Percentiles rank a stretch among this genome's conserved stretches.
These are phyloP conservation scores for Lithophane socia DNA, from an alignment of 2,888 invertebrate genomes.

Conservation along the genomic window DNA sequence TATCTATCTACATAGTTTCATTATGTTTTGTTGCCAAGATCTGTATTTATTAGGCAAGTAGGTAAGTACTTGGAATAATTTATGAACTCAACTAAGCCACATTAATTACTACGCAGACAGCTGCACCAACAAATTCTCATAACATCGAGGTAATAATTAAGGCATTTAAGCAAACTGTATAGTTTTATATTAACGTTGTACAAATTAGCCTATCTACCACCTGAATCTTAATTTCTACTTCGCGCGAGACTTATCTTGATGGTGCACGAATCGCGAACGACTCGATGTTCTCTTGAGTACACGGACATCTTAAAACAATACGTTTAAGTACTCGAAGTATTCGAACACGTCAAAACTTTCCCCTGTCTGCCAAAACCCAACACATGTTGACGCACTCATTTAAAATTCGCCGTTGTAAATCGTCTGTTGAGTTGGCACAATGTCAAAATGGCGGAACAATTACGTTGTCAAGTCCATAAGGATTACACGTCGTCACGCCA, in stretches of 20 bases:
- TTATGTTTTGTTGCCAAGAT: constrained; percentile 3
- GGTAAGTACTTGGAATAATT: constrained; percentile 6
- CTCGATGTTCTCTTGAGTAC: constrained; percentile 45
- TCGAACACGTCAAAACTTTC: constrained; percentile 61
- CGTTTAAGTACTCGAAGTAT: constrained; percentile 44
- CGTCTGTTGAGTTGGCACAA: constrained; percentile 75
- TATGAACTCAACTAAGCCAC: constrained; percentile 10
- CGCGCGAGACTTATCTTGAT: constrained; percentile 64
- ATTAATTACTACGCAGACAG: constrained; percentile 35
- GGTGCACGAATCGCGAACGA: constrained; percentile 51
- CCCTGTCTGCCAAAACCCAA: constrained; percentile 48
- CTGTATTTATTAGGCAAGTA: not conserved
- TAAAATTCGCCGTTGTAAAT: constrained; percentile 71
- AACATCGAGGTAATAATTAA: constrained; percentile 54
- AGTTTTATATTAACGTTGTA: constrained; percentile 62
- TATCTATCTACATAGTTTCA: not conserved
- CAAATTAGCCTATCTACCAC: constrained; percentile 62
- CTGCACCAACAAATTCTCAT: constrained; percentile 26
- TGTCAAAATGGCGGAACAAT: constrained; percentile 82
- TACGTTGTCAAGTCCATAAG: constrained; percentile 78
- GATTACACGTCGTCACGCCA: constrained; percentile 75
- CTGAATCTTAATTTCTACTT: constrained; percentile 66
- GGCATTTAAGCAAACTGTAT: constrained; percentile 55
- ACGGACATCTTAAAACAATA: constrained; percentile 46
- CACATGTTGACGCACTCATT: constrained; percentile 66